These are phyloP conservation scores for Clunio marinus DNA, from an alignment of 2,888 invertebrate genomes.

Conservation along the genomic window DNA sequence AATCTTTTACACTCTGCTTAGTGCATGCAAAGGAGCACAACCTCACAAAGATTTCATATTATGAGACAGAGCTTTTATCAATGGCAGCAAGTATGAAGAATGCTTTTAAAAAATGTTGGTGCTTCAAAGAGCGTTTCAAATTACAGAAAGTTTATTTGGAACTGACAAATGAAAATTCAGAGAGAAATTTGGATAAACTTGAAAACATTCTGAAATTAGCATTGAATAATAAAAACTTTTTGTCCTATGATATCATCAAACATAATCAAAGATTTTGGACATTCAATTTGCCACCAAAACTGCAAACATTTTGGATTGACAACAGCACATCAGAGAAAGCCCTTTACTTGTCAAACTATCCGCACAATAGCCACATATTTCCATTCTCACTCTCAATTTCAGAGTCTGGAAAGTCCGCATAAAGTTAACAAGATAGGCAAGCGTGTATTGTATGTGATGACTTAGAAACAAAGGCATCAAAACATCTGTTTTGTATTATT, in stretches of 20 bases:
- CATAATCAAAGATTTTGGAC: neutral
- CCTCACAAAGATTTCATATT: neutral
- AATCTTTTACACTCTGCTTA: conserved; percentile 50
- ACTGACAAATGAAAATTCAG: neutral
- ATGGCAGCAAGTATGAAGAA: neutral
- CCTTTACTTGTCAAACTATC: neutral
- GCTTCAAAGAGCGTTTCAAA: conserved; percentile 7
- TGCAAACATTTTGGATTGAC: neutral
- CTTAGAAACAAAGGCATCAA: too few species aligned
- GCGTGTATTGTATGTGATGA: too few species aligned
- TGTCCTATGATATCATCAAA: neutral
- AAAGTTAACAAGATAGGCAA: too few species aligned
- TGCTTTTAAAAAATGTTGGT: neutral
- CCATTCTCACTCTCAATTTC: conserved; percentile 5
- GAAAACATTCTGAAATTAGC: neutral
- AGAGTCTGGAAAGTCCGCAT: neutral
- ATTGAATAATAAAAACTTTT: neutral
- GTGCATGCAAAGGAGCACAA: neutral
- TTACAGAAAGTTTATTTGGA: neutral
- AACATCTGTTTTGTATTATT: too few species aligned
- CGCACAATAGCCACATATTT: neutral
- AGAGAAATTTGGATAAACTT: neutral
- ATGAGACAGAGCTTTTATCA: neutral
- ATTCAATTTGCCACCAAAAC: neutral
- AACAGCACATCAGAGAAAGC: neutral